A percentile compares a stretch with the other conserved stretches of the same genome.
Conservation (phyloP, 2,797 vertebrate species). For the Setipinna tenuifilis region DNA sequence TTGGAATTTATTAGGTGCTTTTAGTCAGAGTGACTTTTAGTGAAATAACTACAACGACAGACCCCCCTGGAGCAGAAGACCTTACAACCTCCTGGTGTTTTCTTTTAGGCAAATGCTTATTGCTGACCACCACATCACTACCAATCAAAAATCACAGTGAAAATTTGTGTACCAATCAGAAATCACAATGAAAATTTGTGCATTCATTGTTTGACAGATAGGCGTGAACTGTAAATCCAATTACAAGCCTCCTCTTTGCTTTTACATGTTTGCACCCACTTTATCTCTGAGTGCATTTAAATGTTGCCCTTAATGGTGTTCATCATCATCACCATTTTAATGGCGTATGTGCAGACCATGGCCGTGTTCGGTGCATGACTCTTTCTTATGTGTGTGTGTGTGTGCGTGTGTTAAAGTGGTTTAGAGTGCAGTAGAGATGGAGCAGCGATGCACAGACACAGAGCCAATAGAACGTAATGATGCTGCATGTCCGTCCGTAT, state of each 20-base stretch:
- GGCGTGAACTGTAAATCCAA: too few species aligned
- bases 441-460: conserved; percentile 48
- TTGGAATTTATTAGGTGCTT: neutral
- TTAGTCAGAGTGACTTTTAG: too few species aligned
- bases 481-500: conserved; percentile 25
- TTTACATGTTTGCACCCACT: too few species aligned
- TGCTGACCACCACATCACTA: conserved; percentile 23
- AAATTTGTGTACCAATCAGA: neutral
- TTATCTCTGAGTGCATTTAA: too few species aligned
- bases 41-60: too few species aligned
- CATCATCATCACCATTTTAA: neutral
- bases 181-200: neutral
- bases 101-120: neutral
- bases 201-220: too few species aligned
- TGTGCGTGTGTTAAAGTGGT: neutral
- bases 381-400: conserved; percentile 5
- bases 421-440: too few species aligned
- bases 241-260: too few species aligned
- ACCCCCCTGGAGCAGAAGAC: too few species aligned
- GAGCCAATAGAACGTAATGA: conserved; percentile 3
- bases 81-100: neutral
- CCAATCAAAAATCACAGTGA: neutral
- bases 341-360: neutral
- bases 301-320: neutral
- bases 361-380: neutral